Evolutionary conservation across 2,113 vertebrate genomes (phyloP).

Genomic region (Elephas maximus): DNA sequence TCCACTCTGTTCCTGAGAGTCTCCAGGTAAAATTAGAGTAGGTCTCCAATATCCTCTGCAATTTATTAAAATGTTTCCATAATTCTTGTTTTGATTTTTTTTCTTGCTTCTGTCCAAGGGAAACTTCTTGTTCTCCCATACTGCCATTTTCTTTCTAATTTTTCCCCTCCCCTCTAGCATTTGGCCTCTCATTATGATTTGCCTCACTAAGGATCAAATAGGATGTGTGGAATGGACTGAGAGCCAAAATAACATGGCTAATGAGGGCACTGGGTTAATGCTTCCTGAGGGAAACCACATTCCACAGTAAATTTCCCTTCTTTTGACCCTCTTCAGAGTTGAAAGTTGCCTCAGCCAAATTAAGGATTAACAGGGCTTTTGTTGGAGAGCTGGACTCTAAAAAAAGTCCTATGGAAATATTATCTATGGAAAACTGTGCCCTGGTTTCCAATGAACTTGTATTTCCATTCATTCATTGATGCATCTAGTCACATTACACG

Average conservation of each 20-base stretch:
- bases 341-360: constrained; percentile 51
- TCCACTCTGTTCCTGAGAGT: neutral
- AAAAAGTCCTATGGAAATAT: neutral
- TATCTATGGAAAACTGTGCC: neutral
- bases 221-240: neutral
- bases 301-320: constrained; percentile 40
- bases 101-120: neutral
- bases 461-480: neutral
- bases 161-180: neutral
- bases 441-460: neutral
- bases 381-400: neutral
- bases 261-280: neutral
- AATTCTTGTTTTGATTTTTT: constrained; percentile 10
- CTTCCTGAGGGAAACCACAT: neutral
- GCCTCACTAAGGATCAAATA: neutral
- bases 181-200: neutral
- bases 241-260: neutral
- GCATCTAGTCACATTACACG: neutral
- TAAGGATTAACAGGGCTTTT: constrained; percentile 5
- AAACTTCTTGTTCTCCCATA: neutral
- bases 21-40: neutral
- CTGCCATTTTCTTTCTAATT: neutral
- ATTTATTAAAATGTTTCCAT: neutral
- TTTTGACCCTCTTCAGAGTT: neutral
- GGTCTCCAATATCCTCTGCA: neutral